Percentiles rank a stretch among this genome's conserved stretches.
Evolutionary conservation across 2,888 invertebrate genomes (phyloP).

Genomic region (Notodonta dromedarius): DNA sequence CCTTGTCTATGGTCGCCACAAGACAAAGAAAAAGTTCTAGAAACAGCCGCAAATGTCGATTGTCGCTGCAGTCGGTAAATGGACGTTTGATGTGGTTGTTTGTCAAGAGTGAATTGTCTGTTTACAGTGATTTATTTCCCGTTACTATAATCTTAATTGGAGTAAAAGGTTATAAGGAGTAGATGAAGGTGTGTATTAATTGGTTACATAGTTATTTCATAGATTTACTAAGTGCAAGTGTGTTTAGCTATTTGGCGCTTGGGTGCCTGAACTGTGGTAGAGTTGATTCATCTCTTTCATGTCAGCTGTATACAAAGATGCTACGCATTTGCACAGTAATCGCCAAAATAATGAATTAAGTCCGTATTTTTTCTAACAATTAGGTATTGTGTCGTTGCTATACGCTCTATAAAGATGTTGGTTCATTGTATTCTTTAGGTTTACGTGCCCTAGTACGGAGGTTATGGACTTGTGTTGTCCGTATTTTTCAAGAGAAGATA

Average conservation of each 20-base stretch:
- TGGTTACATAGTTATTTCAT: constrained; percentile 44
- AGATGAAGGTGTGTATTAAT: constrained; percentile 85
- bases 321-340: constrained; percentile 76
- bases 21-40: constrained; percentile 64
- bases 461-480: constrained; percentile 79
- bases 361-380: constrained; percentile 55
- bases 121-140: constrained; percentile 84
- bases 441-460: constrained; percentile 71
- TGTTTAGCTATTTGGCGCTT: constrained; percentile 69
- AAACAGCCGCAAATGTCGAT: constrained; percentile 64
- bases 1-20: constrained; percentile 63
- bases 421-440: constrained; percentile 70
- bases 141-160: constrained; percentile 76
- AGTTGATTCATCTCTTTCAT: constrained; percentile 75
- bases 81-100: constrained; percentile 86
- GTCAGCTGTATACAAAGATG: constrained; percentile 83
- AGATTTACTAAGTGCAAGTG: constrained; percentile 30
- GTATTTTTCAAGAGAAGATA: constrained; percentile 73
- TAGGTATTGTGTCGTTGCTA: constrained; percentile 42
- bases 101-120: constrained; percentile 87
- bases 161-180: constrained; percentile 83
- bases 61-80: constrained; percentile 87
- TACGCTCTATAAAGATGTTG: constrained; percentile 47
- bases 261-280: constrained; percentile 62
- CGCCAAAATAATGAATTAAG: constrained; percentile 77